Base-by-base conservation (phyloP, 2,113 vertebrate species). In the Arvicanthis niloticus region DNA sequence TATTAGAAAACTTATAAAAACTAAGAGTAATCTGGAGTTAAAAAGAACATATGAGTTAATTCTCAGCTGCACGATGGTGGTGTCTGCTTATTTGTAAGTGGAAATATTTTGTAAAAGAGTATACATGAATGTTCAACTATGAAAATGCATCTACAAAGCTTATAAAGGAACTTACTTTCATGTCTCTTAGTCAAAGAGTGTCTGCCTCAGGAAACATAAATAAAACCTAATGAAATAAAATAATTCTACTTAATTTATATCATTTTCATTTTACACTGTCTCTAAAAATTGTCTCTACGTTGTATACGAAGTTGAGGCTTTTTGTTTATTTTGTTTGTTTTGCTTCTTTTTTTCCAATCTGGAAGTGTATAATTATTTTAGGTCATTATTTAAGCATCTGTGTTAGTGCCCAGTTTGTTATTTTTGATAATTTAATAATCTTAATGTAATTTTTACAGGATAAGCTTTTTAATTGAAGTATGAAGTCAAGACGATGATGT, bases 351-450 rank as follows among this genome's bases (percentile, higher is more conserved):
- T 91, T 91, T n/a, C 89, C 53, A n/a, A 19, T 70, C 67, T 65
- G 56, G 86, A 95, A 95, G 65, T 85, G 72, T 60, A 77, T 97
- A 34, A 62, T 95, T 48, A 88, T 72, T 58, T 89, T 76, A 88
- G 12, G 11, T 91, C 45, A 84, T 91, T 91, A 60, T 89, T 88
- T 88, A 67, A 84, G 29, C 86, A 53, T 91, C 8, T 95, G 31
- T 91, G 91, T 96, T 93, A 81, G 19, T 75, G 19, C 80, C 96
- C 24, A 12, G 58, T 60, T 92, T 17, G 29, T 94, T 91, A 51
- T 89, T 93, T 97, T 85, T 86, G 92, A 56, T 78, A 70, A 40
- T 45, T 73, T 87, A 88, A 73, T 73, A 31, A 78, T 60, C 48
- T 60, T 53, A 68, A 92, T 34, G 91, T 80, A 13, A 78, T 86